These are phyloP conservation scores for Aphyosemion australe DNA, from an alignment of 2,113 vertebrate genomes.

Conservation along the genomic window DNA sequence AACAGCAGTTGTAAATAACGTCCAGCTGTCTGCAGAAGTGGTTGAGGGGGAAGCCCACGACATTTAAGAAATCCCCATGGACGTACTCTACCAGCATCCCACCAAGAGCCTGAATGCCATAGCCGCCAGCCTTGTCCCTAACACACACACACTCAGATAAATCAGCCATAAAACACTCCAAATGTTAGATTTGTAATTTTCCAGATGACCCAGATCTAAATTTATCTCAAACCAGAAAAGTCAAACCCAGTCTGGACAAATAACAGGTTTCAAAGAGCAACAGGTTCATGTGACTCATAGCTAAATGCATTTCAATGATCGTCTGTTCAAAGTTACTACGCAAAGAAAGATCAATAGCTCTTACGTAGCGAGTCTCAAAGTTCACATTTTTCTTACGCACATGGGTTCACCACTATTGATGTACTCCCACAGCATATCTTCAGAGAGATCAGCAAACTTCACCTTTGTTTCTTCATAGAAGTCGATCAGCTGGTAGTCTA, in stretches of 20 bases:
- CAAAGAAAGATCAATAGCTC: slow-evolving; percentile 17
- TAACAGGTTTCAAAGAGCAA: slow-evolving; percentile 40
- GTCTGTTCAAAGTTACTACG: neutral
- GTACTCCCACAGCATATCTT: slow-evolving; percentile 93
- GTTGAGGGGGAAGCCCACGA: slow-evolving; percentile 95
- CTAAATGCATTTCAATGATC: neutral
- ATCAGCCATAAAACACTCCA: neutral
- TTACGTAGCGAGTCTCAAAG: slow-evolving; percentile 11
- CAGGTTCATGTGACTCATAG: slow-evolving; percentile 35
- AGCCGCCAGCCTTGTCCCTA: slow-evolving; percentile 98
- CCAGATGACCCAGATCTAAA: neutral
- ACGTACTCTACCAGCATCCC: slow-evolving; percentile 94
- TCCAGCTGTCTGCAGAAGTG: slow-evolving; percentile 90
- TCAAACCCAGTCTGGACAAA: slow-evolving; percentile 14
- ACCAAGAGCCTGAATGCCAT: slow-evolving; percentile 95
- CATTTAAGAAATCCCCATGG: slow-evolving; percentile 91
- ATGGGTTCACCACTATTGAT: slow-evolving; percentile 95
- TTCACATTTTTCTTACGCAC: slow-evolving; percentile 78
- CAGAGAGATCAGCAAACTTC: slow-evolving; percentile 92
- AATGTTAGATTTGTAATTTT: neutral
- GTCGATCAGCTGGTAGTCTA: slow-evolving; percentile 79
- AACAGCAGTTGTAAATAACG: slow-evolving; percentile 71
- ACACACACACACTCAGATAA: slow-evolving; percentile 5
- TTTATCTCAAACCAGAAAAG: neutral
- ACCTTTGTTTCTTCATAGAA: slow-evolving; percentile 96